phyloP scores from a whole-genome alignment of 2,888 invertebrate genomes.

The Ophonus ardosiacus region DNA sequence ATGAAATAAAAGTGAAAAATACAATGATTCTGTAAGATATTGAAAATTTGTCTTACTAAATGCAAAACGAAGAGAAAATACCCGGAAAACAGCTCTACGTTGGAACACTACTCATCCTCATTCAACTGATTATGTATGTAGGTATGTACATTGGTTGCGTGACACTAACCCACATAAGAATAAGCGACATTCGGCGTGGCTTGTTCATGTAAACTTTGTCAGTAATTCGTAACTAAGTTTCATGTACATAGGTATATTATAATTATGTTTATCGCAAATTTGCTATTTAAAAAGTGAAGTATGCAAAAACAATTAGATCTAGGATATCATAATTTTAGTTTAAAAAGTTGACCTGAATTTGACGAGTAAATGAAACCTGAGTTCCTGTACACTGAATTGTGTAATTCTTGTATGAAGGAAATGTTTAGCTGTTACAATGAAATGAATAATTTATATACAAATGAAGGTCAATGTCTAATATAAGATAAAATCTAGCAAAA shows the following conservation, averaged over 20 bases:
- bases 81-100: slow-evolving; percentile 1
- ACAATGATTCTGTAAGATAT: too few relatives aligned
- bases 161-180: slow-evolving; percentile 42
- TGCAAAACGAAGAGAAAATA: not conserved
- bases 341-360: not conserved
- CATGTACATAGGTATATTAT: not conserved
- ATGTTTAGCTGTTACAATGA: not conserved
- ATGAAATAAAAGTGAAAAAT: too few relatives aligned
- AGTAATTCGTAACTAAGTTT: not conserved
- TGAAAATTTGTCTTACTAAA: too few relatives aligned
- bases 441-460: slow-evolving; percentile 8
- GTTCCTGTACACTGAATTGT: not conserved
- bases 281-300: not conserved
- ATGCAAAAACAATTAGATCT: not conserved
- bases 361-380: not conserved
- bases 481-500: not conserved
- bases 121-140: not conserved
- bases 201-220: not conserved
- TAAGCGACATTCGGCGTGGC: slow-evolving; percentile 4
- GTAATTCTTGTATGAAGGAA: not conserved
- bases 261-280: not conserved
- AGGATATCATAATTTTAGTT: not conserved
- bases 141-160: slow-evolving; percentile 12
- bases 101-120: slow-evolving; percentile 1
- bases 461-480: not conserved